Conservation (phyloP, 2,888 invertebrate genomes). For the Arrhopalites spinosus region DNA sequence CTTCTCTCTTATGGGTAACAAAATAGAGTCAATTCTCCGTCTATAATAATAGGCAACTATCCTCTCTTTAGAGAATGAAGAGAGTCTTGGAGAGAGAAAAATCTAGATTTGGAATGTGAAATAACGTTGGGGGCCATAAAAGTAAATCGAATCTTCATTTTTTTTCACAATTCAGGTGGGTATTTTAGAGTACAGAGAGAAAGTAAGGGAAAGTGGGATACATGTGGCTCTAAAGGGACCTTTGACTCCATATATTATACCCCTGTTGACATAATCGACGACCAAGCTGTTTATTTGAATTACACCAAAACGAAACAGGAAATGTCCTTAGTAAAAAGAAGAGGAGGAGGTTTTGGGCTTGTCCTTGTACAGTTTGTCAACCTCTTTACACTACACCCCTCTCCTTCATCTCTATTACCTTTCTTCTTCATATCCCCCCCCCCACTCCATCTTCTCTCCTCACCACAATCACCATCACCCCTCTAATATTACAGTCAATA, state of each 20-base stretch:
- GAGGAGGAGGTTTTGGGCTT: not conserved
- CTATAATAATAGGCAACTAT: not conserved
- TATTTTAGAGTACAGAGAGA: not conserved
- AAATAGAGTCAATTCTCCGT: slow-evolving; percentile 10
- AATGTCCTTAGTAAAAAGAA: not conserved
- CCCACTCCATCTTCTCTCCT: not conserved
- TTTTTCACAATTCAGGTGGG: slow-evolving; percentile 14
- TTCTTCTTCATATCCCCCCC: not conserved
- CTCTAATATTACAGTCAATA: not conserved
- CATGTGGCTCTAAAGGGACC: slow-evolving; percentile 12
- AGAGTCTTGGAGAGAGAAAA: not conserved
- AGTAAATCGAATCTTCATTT: slow-evolving; percentile 31
- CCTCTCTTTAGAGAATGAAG: too few species aligned
- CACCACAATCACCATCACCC: not conserved
- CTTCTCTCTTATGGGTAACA: not conserved
- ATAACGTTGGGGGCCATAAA: slow-evolving; percentile 11
- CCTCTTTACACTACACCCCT: not conserved
- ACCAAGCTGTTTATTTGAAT: slow-evolving; percentile 17
- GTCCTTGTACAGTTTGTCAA: not conserved
- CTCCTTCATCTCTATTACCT: not conserved
- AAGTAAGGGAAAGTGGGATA: not conserved
- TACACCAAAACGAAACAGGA: not conserved
- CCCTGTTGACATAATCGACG: slow-evolving; percentile 32
- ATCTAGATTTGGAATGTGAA: not conserved
- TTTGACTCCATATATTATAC: slow-evolving; percentile 24